Evolutionary conservation across 2,888 invertebrate species (phyloP).

Genomic region (Pimpla rufipes): DNA sequence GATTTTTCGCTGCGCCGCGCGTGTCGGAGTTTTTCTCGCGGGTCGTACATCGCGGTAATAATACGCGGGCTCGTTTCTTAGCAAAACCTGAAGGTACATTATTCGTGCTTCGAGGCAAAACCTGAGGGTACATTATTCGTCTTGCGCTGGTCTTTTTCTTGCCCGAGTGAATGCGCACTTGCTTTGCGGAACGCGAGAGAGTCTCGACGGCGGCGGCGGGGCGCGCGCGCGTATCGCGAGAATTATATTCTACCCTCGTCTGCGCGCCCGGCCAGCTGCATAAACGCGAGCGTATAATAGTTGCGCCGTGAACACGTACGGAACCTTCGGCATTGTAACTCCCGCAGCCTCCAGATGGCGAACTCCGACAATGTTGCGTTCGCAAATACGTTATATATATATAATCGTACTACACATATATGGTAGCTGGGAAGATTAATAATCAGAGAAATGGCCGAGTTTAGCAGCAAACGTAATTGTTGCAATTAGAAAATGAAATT

Average conservation of each 20-base stretch:
- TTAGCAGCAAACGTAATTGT: too few species aligned
- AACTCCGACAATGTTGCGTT: neutral
- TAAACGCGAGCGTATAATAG: constrained; percentile 30
- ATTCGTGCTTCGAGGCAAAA: too few species aligned
- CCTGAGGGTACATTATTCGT: too few species aligned
- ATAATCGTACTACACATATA: too few species aligned
- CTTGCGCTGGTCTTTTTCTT: constrained; percentile 22
- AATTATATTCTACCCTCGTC: constrained; percentile 40
- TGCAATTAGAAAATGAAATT: too few species aligned
- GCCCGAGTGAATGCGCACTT: constrained; percentile 28
- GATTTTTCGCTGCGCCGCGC: constrained; percentile 2
- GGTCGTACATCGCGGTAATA: neutral
- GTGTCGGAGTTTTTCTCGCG: neutral
- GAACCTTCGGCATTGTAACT: constrained; percentile 23
- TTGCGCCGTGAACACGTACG: neutral
- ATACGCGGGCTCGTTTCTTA: neutral
- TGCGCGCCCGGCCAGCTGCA: constrained; percentile 35
- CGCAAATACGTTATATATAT: neutral
- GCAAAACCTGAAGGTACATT: constrained; percentile 3
- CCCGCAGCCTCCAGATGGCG: neutral
- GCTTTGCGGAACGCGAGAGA: constrained; percentile 25
- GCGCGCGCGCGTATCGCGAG: neutral
- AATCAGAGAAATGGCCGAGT: neutral
- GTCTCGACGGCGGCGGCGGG: neutral
- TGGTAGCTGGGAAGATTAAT: too few species aligned